These are phyloP conservation scores for Tragelaphus strepsiceros DNA, from an alignment of 2,113 vertebrate genomes.

Conservation along the genomic window DNA sequence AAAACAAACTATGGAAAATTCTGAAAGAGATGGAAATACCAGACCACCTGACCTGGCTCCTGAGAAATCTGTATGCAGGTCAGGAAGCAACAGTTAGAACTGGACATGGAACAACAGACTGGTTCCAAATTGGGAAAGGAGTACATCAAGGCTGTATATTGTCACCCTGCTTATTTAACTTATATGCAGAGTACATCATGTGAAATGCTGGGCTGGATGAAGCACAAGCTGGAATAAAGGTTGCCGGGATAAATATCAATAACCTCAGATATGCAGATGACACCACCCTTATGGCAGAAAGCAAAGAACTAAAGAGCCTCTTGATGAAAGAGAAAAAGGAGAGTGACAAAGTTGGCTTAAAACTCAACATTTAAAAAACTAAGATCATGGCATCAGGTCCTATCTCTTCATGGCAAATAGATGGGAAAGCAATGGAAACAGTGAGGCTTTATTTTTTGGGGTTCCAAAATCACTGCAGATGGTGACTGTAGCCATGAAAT, in stretches of 20 bases:
- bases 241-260: not conserved
- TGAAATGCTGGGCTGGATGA: accelerated
- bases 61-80: not conserved
- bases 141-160: not conserved
- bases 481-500: not conserved
- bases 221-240: not conserved
- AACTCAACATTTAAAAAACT: not conserved
- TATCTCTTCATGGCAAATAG: not conserved
- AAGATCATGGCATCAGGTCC: not conserved
- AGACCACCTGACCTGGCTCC: not conserved
- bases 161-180: not conserved
- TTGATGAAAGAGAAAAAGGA: not conserved
- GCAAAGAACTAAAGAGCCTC: not conserved
- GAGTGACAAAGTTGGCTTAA: not conserved
- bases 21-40: not conserved
- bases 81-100: not conserved
- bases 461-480: not conserved
- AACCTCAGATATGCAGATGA: not conserved
- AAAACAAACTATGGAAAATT: not conserved
- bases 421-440: not conserved
- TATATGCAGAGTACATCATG: not conserved
- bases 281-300: not conserved
- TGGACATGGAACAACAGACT: not conserved
- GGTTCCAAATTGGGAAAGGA: not conserved
- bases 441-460: not conserved